These are phyloP conservation scores for Conus ventricosus DNA, from an alignment of 1,140 invertebrate species.

Conservation along the genomic window DNA sequence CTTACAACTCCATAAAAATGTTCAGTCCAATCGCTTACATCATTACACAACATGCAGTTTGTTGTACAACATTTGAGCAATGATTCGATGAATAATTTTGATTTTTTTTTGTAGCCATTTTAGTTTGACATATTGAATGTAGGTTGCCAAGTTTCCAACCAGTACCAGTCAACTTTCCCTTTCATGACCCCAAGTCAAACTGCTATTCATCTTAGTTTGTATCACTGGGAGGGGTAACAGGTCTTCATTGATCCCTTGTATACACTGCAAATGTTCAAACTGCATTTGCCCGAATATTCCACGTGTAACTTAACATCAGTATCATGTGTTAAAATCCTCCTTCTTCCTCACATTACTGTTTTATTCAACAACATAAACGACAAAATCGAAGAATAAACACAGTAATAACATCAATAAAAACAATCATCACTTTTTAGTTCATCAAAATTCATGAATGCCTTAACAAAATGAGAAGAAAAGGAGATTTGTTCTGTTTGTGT, in stretches of 20 bases:
- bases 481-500: no score
- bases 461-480: no score
- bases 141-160: background rate
- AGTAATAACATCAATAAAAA: background rate
- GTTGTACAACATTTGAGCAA: conserved; percentile 7
- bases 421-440: background rate
- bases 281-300: background rate
- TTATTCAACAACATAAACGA: background rate
- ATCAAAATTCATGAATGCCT: no score
- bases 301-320: background rate
- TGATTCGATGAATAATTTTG: background rate
- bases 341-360: background rate
- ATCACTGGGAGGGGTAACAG: background rate
- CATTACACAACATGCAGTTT: background rate
- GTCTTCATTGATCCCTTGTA: background rate
- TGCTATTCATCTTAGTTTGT: no score
- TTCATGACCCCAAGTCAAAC: no score
- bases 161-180: no score
- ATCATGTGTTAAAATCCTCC: background rate
- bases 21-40: background rate
- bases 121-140: background rate
- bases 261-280: background rate
- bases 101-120: conserved; percentile 1
- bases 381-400: background rate
- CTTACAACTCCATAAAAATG: background rate